A percentile compares a stretch with the other conserved stretches of the same genome.
phyloP scores from a whole-genome alignment of 2,888 invertebrate genomes.

The Ctena decussata region DNA sequence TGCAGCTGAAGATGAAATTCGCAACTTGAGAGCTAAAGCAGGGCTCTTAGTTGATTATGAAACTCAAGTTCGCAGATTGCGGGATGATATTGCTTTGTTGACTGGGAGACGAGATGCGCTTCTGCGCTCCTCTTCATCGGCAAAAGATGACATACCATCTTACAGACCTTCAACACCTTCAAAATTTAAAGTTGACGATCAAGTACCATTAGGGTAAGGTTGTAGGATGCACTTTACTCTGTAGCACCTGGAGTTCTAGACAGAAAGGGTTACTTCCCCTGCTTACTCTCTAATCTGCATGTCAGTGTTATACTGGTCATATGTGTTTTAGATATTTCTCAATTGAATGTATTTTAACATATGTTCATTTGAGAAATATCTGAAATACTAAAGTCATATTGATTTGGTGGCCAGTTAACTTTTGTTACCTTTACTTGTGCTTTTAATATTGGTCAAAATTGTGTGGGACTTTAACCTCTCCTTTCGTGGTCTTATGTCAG shows the following conservation, averaged over 20 bases:
- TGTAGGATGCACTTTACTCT: constrained; percentile 30
- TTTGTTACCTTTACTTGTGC: too few species aligned
- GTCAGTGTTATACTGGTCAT: background rate
- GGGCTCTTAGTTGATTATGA: constrained; percentile 84
- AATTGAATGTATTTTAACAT: background rate
- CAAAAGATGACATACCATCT: constrained; percentile 66
- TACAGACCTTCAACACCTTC: constrained; percentile 54
- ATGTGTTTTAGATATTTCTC: too few species aligned
- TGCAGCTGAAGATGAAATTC: constrained; percentile 82
- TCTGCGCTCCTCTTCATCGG: constrained; percentile 55
- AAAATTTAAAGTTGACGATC: constrained; percentile 47
- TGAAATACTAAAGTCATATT: too few species aligned
- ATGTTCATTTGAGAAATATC: too few species aligned
- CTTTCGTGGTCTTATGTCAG: constrained; percentile 25
- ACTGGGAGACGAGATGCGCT: constrained; percentile 80
- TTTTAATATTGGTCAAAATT: background rate
- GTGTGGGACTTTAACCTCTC: constrained; percentile 45
- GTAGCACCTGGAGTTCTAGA: constrained; percentile 25
- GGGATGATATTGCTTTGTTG: constrained; percentile 84
- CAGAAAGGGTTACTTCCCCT: constrained; percentile 43
- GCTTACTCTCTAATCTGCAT: constrained; percentile 37
- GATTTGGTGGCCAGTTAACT: background rate
- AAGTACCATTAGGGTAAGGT: constrained; percentile 61
- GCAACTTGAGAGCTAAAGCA: constrained; percentile 79
- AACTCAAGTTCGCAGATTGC: constrained; percentile 83